Base-by-base conservation (phyloP, 35 echinoderm and acorn worm species). In the Heliocidaris erythrogramma region DNA sequence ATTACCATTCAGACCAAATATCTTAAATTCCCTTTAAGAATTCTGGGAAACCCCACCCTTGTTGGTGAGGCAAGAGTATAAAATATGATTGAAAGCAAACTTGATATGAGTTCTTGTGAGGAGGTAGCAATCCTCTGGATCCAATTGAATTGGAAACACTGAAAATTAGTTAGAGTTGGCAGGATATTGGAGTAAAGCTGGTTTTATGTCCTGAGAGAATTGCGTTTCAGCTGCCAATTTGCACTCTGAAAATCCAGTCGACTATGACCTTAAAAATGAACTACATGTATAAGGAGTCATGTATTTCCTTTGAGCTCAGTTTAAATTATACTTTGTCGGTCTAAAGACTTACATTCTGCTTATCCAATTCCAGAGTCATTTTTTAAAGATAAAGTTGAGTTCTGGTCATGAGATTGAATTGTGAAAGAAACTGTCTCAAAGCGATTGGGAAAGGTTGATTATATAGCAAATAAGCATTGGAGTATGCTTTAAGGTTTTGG, bases 141-240 rank as follows among this genome's bases (percentile, higher is more conserved):
- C 65, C 65, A 78, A 78, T 78, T 21, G 65, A 78, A 18, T 78
- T 78, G 27, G 32, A 88, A 89, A 89, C 11, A 0, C 87, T 11
- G 87, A 89, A 89, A 24, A 30, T 32, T 12, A 47, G 87, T 27
- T 89, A 13, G 87, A 89, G 29, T 42, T 48, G 47, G 87, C 87
- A 89, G 87, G 87, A 89, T 47, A 89, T 89, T 89, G 31, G 87
- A 89, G 87, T 89, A 89, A 89, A 35, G 31, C 32, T 14, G 87
- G 87, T 48, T 89, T 89, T 48, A 89, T 89, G 31, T 89, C 87
- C 87, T 42, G 5, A 17, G 87, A 89, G 87, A 89, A 89, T 89
- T 35, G 27, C n/a, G 65, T 27, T 78, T 78, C 65, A 78, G 17
- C 17, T 78, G 27, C 27, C 65, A 78, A 78, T 78, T 78, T 78